These are phyloP conservation scores for Lates calcarifer DNA, from an alignment of 2,113 vertebrate genomes.

Conservation along the genomic window DNA sequence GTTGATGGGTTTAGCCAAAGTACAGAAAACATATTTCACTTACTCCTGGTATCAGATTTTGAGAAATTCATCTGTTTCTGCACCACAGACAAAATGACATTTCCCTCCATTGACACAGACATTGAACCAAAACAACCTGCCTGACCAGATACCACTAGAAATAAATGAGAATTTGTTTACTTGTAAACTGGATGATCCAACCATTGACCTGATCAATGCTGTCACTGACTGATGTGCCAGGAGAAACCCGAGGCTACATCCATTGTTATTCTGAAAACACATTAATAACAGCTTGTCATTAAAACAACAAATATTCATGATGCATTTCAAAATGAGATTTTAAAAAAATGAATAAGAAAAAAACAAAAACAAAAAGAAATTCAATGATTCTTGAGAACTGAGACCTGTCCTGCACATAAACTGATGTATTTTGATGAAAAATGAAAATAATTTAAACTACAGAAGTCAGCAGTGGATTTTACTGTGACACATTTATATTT, in stretches of 20 bases:
- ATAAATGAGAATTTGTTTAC: neutral
- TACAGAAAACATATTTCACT: neutral
- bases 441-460: no score
- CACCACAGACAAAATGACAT: neutral
- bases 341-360: no score
- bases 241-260: no score
- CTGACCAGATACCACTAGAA: neutral
- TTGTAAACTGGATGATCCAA: neutral
- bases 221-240: slow-evolving; percentile 44
- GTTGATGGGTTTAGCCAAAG: neutral
- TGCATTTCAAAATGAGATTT: no score
- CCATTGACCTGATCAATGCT: slow-evolving; percentile 19
- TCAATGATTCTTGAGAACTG: neutral
- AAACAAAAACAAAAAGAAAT: no score
- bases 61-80: neutral
- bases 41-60: neutral
- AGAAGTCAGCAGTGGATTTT: no score
- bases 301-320: neutral
- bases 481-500: no score
- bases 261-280: neutral
- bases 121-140: neutral
- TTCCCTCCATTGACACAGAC: neutral
- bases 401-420: no score
- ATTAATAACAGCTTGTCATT: neutral
- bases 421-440: no score